phyloP scores from a whole-genome alignment of 2,888 invertebrate genomes.

The Nebria brevicollis region DNA sequence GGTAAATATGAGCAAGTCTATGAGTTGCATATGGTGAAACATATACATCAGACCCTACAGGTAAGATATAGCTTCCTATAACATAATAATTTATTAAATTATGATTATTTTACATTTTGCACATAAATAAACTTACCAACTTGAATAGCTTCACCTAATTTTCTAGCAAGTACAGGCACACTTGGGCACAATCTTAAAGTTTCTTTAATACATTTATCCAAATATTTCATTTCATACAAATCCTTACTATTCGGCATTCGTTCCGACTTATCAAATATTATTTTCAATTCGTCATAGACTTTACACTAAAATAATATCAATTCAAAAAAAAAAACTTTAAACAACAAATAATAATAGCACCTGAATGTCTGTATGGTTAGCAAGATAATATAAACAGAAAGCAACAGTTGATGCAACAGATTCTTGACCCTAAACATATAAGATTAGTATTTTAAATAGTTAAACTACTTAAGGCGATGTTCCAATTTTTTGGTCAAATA shows the following conservation, averaged over 20 bases:
- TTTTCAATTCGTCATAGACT: conserved; percentile 64
- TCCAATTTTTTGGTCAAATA: too few species aligned
- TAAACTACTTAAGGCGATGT: not conserved
- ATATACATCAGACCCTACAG: conserved; percentile 67
- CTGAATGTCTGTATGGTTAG: conserved; percentile 66
- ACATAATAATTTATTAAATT: not conserved
- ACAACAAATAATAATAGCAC: conserved; percentile 32
- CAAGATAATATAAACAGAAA: conserved; percentile 67
- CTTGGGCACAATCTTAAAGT: conserved; percentile 74
- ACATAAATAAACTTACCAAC: conserved; percentile 63
- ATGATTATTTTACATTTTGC: not conserved
- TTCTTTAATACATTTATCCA: conserved; percentile 78
- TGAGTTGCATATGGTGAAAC: conserved; percentile 69
- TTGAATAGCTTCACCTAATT: conserved; percentile 66
- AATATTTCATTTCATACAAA: conserved; percentile 72
- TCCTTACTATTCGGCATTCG: conserved; percentile 67
- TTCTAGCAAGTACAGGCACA: conserved; percentile 73
- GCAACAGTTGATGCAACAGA: conserved; percentile 69
- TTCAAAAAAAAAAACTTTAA: conserved; percentile 33
- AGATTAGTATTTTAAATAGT: conserved; percentile 18
- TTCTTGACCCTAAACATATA: conserved; percentile 66
- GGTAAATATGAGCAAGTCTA: conserved; percentile 66
- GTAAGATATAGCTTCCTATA: conserved; percentile 63
- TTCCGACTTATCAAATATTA: conserved; percentile 63
- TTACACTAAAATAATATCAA: conserved; percentile 56